A percentile compares a stretch with the other conserved stretches of the same genome.
phyloP scores from a whole-genome alignment of 37 sponge, comb jelly and placozoan species.

The Agelas oroides region DNA sequence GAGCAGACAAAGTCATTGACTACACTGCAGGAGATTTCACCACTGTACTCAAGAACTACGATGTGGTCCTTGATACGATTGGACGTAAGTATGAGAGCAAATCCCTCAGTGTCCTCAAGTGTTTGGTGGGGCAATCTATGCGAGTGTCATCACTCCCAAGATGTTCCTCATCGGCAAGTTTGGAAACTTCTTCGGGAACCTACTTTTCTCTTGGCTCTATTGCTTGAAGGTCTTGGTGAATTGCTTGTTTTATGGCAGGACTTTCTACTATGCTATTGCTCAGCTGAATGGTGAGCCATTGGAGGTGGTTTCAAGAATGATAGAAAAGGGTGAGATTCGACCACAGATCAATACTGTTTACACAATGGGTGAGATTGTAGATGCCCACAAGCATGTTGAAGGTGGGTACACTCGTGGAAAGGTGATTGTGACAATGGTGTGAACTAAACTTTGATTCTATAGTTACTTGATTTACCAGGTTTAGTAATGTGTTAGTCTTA shows the following conservation, averaged over 20 bases:
- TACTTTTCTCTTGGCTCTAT: constrained; percentile 57
- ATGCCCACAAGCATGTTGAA: constrained; percentile 73
- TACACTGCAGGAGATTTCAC: constrained; percentile 65
- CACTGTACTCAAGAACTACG: constrained; percentile 47
- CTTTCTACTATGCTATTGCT: constrained; percentile 64
- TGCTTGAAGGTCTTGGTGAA: constrained; percentile 55
- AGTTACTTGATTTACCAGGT: no score
- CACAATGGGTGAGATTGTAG: constrained; percentile 68
- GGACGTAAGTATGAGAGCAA: constrained; percentile 38
- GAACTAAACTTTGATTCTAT: not conserved
- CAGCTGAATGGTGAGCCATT: constrained; percentile 46
- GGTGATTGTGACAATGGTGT: constrained; percentile 57
- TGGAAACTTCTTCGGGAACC: constrained; percentile 49
- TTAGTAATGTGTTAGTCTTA: no score
- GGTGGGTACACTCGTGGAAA: constrained; percentile 75
- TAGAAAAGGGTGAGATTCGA: constrained; percentile 69
- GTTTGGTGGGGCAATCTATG: constrained; percentile 58
- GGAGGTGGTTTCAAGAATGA: constrained; percentile 45
- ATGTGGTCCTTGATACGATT: constrained; percentile 75
- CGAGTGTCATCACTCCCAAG: constrained; percentile 54
- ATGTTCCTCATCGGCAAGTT: constrained; percentile 12
- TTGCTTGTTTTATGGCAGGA: no score
- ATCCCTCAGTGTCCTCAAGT: constrained; percentile 69
- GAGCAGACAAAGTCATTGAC: constrained; percentile 80
- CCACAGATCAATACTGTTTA: constrained; percentile 66